Conservation (phyloP, 2,113 vertebrate genomes). For the Grallaria varia region DNA sequence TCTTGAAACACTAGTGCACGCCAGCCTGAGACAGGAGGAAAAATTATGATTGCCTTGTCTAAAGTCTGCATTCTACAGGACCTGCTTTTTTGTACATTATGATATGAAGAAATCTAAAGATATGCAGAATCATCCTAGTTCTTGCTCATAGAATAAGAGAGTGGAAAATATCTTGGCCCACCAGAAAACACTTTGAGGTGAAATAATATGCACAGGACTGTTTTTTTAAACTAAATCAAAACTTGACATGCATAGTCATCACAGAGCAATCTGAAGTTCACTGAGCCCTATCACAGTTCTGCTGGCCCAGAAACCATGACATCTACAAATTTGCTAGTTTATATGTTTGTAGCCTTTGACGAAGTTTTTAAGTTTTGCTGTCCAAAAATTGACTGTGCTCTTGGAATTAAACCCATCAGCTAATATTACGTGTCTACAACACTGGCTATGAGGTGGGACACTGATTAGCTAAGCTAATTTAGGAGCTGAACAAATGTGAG, state of each 20-base stretch:
- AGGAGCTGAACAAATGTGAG: neutral
- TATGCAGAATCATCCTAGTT: neutral
- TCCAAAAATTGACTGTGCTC: neutral
- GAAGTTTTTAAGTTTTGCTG: neutral
- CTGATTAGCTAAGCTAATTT: conserved; percentile 39
- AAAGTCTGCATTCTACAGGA: neutral
- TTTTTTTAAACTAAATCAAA: neutral
- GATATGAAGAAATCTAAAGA: neutral
- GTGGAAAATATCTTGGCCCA: neutral
- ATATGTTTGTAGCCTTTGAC: neutral
- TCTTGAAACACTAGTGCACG: neutral
- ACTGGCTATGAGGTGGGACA: neutral
- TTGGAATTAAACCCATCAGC: neutral
- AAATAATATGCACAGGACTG: neutral
- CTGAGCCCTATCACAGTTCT: neutral
- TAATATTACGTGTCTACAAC: neutral
- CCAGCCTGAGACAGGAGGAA: neutral
- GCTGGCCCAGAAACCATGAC: neutral
- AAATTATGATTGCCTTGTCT: neutral
- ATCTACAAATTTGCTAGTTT: neutral
- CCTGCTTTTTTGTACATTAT: neutral
- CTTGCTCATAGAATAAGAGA: neutral
- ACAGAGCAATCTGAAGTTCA: neutral
- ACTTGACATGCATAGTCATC: neutral
- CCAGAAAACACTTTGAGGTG: neutral